Evolutionary conservation across 2,797 vertebrate genomes (phyloP), one percentile per base, ranked within the genome.

Genomic region (Enteromius viviparus): DNA sequence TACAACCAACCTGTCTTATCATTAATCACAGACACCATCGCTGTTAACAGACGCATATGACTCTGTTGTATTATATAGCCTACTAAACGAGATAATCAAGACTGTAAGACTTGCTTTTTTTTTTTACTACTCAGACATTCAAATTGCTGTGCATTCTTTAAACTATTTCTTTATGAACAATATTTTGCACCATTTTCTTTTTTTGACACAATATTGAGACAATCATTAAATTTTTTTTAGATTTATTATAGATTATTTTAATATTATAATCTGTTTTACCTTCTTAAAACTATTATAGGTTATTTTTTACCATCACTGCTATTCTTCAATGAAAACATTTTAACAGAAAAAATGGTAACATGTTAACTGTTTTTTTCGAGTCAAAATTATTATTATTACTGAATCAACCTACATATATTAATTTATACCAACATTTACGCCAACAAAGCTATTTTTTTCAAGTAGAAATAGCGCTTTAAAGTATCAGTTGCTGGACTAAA

Each of bases 11-110:
- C 62, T 47, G 51, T 60, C 1, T 55, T 66, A 65, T 60, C 78
- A 83, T 64, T 83, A 55, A 85, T 62, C 32, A 80, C 49, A 51
- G 53, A 81, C 58, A 47, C 17, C 10, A 6, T 42, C 55, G 32
- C 62, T 60, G 29, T 51, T 45, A 80, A 65, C 58, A 51, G 19
- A 26, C 55, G 66, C 34, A 51, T 9, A 8, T 55, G n/a, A 21
- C 66, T 64, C 68, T 62, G 26, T 71, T 29, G n/a, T 23, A 15
- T 78, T 55, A 53, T 34, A 26, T 14, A 42, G 40, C 40, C 40
- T 42, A 62, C 37, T 14, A 55, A 17, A 66, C 29, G 37, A 23
- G 26, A 74, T 34, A 3, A 47, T 12, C 11, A 26, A 34, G 32
- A 29, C 32, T 4, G 15, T 60, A 15, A 62, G 23, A 45, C n/a